Evolutionary conservation across 2,888 invertebrate species (phyloP), one percentile per base, ranked within the genome.

Genomic region (Dynastes maya): DNA sequence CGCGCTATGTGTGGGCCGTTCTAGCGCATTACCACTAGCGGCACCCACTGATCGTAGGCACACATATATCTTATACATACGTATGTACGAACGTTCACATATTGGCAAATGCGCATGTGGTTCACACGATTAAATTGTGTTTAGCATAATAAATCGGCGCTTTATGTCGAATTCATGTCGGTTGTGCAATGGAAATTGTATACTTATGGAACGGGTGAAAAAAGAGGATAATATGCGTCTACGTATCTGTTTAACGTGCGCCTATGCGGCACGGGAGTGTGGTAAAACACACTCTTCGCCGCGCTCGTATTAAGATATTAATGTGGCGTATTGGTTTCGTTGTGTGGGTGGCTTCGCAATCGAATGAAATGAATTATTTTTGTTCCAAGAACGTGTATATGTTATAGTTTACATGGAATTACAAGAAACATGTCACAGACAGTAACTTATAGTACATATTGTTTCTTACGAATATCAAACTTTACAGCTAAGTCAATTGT

Each of bases 71-170:
- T n/a, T 55, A 22, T 55, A 55, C 55, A 55, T 22, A 55, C 55
- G 13, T 22, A 22, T 6, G 55, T 8, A 22, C 55, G 55, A 5
- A 32, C 32, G 32, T 32, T 5, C 6, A 55, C 55, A 55, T 11
- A 45, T 45, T 45, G 45, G 45, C 45, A 11, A 45, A 45, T 2
- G 45, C 45, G 8, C 2, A 45, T 45, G 11, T 45, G 45, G 55
- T n/a, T 55, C 55, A 65, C 65, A 65, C 65, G 65, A 32, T 65
- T 65, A 65, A 65, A 65, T 65, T 65, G 65, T 65, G 65, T 65
- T 65, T 65, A 65, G 45, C 65, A 65, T 65, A 65, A 65, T 65
- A 65, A 65, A 65, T 65, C 65, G 65, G 40, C 65, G 40, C 55
- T 65, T 65, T 65, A 65, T 9, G 40, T 32, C 65, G 65, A 65